Evolutionary conservation across 2,888 invertebrate genomes (phyloP), one percentile per base, ranked within the genome.

Genomic region (Argyresthia albistria): DNA sequence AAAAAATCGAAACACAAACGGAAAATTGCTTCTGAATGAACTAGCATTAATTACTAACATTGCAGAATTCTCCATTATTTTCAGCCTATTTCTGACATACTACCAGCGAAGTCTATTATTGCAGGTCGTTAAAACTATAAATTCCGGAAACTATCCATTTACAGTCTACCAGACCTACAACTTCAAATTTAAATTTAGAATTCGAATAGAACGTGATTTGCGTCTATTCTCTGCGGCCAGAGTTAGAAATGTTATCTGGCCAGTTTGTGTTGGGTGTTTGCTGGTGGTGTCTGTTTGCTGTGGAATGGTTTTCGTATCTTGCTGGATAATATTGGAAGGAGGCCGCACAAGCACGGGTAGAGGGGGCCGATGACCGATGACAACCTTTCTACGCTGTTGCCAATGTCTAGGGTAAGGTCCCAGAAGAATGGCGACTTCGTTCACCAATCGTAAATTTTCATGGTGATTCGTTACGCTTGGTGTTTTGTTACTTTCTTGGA

Each of bases 371-470:
- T 80, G 81, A 83, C 83, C 84, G 82, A 61, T 67, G 75, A 69
- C 78, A 78, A 72, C 75, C 77, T 81, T 74, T 79, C 73, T 73
- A 73, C 76, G 70, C 65, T 60, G 53, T 11, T 43, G 67, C 75
- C 79, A 79, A 80, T 80, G 82, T 82, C 82, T 82, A 82, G 83
- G 80, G 72, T 80, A 82, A 83, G 80, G 80, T 80, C 73, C 48
- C 37, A 9, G 69, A 73, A 63, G 74, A 73, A 70, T 73, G 69
- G 64, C 61, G 66, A 65, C 69, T 67, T 67, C 59, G 58, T 52
- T 62, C 60, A 64, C 66, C 63, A 60, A 60, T 65, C 60, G 58
- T 54, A 60, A 57, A 58, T 65, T 66, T 67, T 64, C 64, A 79
- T 73, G 65, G 74, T 71, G 64, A 62, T 65, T 61, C 67, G 73